Evolutionary conservation across 2,888 invertebrate species (phyloP).

Genomic region (Patella depressa): DNA sequence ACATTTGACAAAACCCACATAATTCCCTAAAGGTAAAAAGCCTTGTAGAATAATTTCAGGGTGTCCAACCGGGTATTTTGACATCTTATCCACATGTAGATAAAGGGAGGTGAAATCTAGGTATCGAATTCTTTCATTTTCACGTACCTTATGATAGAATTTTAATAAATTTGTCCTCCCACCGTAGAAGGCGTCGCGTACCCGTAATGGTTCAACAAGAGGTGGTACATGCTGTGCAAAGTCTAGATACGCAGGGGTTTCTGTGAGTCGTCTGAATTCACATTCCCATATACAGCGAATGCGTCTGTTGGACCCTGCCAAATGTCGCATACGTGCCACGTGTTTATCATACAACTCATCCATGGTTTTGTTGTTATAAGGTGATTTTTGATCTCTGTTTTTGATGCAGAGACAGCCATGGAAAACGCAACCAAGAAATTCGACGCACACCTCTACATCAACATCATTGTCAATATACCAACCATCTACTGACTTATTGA

Average conservation of each 20-base stretch:
- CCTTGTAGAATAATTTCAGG: neutral
- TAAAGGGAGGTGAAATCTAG: neutral
- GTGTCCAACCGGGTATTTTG: neutral
- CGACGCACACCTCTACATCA: neutral
- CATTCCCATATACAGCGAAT: neutral
- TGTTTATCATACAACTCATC: neutral
- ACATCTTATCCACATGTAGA: neutral
- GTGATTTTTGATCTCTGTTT: neutral
- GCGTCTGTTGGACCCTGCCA: neutral
- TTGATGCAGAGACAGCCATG: neutral
- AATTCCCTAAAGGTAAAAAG: too few species aligned
- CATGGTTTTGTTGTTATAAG: neutral
- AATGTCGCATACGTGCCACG: neutral
- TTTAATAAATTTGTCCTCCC: neutral
- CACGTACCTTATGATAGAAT: neutral
- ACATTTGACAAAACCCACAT: neutral
- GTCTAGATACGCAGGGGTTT: neutral
- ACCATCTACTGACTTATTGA: neutral
- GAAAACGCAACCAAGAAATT: neutral
- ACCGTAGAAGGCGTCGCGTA: neutral
- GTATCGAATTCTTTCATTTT: neutral
- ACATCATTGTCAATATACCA: neutral
- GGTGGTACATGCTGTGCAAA: neutral
- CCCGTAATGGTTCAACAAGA: neutral
- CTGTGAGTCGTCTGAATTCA: neutral